Evolutionary conservation across 2,113 vertebrate species (phyloP).

Genomic region (Mandrillus leucophaeus): DNA sequence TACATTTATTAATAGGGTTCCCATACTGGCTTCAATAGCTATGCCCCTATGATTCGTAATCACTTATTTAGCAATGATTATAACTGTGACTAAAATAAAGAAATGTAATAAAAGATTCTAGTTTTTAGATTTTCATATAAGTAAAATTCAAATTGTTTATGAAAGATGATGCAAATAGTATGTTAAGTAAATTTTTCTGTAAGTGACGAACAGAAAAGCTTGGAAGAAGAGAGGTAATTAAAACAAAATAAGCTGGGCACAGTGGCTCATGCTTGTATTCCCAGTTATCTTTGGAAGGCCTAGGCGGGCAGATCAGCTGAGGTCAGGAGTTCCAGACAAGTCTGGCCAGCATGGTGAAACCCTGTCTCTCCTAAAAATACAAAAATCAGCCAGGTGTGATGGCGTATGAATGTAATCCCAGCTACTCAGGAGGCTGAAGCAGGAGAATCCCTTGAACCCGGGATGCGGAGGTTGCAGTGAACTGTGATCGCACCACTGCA

Average conservation of each 20-base stretch:
- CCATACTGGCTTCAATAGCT: not conserved
- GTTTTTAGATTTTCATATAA: not conserved
- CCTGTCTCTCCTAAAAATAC: no score
- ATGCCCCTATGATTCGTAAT: not conserved
- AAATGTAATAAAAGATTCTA: not conserved
- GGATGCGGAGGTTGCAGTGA: no score
- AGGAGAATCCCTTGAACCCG: no score
- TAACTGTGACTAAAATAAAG: not conserved
- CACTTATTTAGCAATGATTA: not conserved
- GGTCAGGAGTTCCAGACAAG: no score
- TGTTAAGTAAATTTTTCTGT: not conserved
- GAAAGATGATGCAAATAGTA: not conserved
- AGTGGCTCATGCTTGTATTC: no score
- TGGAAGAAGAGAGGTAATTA: not conserved
- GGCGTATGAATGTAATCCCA: no score
- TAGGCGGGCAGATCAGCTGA: no score
- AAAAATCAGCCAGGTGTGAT: no score
- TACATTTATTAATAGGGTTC: not conserved
- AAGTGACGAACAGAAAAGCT: not conserved
- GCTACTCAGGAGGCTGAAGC: no score
- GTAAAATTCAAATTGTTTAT: not conserved
- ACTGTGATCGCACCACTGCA: accelerated
- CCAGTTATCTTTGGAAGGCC: no score
- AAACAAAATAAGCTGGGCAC: not conserved
- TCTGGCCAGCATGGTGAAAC: no score